Evolutionary conservation across 2,113 vertebrate genomes (phyloP), one percentile per base, ranked within the genome.

Genomic region (Phrynosoma blainvillii): DNA sequence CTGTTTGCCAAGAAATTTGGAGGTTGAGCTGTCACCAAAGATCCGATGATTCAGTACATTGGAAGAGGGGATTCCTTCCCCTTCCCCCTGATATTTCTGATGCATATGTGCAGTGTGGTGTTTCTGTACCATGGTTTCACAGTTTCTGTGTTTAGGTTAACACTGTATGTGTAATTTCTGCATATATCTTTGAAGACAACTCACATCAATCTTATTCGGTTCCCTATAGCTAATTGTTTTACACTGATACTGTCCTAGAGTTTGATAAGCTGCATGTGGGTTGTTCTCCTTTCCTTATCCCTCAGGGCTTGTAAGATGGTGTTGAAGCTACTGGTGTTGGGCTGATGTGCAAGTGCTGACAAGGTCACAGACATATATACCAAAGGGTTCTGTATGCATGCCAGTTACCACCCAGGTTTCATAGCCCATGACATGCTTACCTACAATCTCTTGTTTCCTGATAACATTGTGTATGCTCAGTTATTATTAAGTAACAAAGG

Each of bases 281-380:
- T 80, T 59, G 85, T 40, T 82, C 59, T 76, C 59, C 47, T 76
- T 82, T 76, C 56, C 21, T 82, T 11, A 21, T n/a, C 52, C 85
- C 73, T 25, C 86, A 76, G 71, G 80, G 74, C 20, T 82, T 47
- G 9, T 18, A 75, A 59, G 47, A 25, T 82, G 7, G 40, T 27
- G 70, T 81, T 40, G 68, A 87, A 81, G 56, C 36, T 42, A 25
- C 79, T 87, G 36, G 78, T 47, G 54, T 59, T 88, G 86, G 82
- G 36, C 74, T 66, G 86, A 76, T 52, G 13, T 47, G 65, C 47
- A 54, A 82, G 21, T 88, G 79, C 79, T 82, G 71, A 66, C 86
- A 87, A 32, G 70, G 54, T 82, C 56, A 42, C 86, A 65, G 54
- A 73, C 79, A 14, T 79, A n/a, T 82, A 82, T 47, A 74, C 77